These are phyloP conservation scores for Anseranas semipalmata DNA, from an alignment of 2,113 vertebrate genomes.

Conservation along the genomic window DNA sequence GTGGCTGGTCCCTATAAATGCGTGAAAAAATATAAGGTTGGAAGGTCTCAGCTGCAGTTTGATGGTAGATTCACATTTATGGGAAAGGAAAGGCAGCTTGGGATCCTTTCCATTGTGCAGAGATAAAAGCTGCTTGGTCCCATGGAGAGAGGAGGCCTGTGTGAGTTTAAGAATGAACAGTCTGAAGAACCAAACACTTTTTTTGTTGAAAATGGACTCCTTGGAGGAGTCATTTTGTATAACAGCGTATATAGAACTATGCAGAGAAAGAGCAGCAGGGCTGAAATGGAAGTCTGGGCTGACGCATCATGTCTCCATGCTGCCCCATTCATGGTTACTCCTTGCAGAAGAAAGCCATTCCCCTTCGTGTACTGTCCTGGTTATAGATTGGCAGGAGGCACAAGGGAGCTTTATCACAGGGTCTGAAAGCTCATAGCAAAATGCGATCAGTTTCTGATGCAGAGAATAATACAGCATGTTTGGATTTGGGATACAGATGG, in stretches of 20 bases:
- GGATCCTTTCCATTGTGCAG: neutral
- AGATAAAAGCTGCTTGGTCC: neutral
- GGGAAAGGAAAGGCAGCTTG: neutral
- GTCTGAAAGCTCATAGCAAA: neutral
- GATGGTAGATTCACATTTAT: neutral
- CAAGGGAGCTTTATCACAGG: neutral
- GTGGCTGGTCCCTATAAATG: neutral
- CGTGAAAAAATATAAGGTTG: neutral
- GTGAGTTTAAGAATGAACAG: neutral
- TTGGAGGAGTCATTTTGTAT: neutral
- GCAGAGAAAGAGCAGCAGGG: neutral
- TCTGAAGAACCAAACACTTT: neutral
- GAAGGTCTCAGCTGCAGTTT: neutral
- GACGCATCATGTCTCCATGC: neutral
- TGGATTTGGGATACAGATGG: neutral
- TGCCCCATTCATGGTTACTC: rapidly evolving
- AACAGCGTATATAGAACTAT: neutral
- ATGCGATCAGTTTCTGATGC: neutral
- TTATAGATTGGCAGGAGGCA: neutral
- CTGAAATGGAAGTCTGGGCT: neutral
- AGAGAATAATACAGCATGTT: neutral
- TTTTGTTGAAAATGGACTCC: rapidly evolving
- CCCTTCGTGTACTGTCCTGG: neutral
- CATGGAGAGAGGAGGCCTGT: neutral
- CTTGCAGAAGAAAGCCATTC: neutral